phyloP scores from a whole-genome alignment of 2,888 invertebrate species.

The Drosophila aldrichi region DNA sequence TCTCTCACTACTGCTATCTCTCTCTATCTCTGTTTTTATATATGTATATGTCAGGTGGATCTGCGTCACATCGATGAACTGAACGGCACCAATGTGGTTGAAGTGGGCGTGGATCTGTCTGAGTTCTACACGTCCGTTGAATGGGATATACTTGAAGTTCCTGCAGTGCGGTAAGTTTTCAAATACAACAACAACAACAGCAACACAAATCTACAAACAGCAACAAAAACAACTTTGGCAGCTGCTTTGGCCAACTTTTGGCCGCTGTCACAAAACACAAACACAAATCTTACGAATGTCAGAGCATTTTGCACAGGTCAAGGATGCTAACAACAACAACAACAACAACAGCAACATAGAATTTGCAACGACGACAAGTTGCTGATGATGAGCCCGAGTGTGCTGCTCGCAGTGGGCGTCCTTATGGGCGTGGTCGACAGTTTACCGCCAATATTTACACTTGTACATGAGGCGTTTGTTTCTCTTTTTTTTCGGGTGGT shows the following conservation, averaged over 20 bases:
- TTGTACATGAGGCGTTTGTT: conserved; percentile 45
- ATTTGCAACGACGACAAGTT: conserved; percentile 47
- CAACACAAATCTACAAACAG: conserved; percentile 8
- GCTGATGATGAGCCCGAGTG: conserved; percentile 39
- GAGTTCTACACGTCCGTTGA: conserved; percentile 99
- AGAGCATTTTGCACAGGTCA: conserved; percentile 65
- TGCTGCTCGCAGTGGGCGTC: conserved; percentile 20
- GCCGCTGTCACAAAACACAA: conserved; percentile 78
- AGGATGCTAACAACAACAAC: conserved; percentile 60
- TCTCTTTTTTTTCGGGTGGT: conserved; percentile 25
- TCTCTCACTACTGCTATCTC: background rate
- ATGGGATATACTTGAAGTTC: conserved; percentile 99
- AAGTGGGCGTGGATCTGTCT: conserved; percentile 97
- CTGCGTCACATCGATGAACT: conserved; percentile 96
- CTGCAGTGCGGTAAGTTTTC: conserved; percentile 91
- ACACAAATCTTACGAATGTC: conserved; percentile 72
- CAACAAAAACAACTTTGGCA: conserved; percentile 58
- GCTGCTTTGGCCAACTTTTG: conserved; percentile 74
- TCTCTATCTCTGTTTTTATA: background rate
- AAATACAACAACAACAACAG: conserved; percentile 22
- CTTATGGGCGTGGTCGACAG: conserved; percentile 35
- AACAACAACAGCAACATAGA: conserved; percentile 6
- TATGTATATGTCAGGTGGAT: conserved; percentile 89
- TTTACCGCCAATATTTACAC: conserved; percentile 64
- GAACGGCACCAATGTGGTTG: conserved; percentile 94